These are phyloP conservation scores for Acrossocheilus wenchowensis DNA, from an alignment of 2,797 vertebrate genomes.

Conservation along the genomic window DNA sequence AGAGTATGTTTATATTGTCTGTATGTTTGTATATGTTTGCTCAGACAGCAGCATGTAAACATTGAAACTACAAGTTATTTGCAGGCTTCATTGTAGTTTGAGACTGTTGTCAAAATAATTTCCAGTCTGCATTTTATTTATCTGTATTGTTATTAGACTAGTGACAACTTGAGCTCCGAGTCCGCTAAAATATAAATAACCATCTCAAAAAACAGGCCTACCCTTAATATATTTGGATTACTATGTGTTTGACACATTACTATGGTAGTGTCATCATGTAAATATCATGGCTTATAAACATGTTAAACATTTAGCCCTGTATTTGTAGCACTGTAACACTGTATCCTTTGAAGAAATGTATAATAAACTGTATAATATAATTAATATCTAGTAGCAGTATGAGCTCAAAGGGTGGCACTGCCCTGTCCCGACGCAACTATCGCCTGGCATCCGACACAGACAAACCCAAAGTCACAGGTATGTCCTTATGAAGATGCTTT, in stretches of 20 bases:
- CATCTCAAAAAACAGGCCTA: not conserved
- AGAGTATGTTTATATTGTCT: not conserved
- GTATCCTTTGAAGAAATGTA: not conserved
- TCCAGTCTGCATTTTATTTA: not conserved
- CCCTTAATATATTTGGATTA: not conserved
- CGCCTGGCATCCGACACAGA: conserved; percentile 87
- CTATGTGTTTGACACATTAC: not conserved
- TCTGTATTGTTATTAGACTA: not conserved
- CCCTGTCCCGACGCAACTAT: conserved; percentile 88
- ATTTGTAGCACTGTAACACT: not conserved
- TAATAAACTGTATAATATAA: too few relatives aligned
- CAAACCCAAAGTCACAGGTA: conserved; percentile 88
- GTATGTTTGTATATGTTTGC: not conserved
- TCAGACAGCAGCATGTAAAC: conserved; percentile 8
- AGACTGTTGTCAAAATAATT: not conserved
- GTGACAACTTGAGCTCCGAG: not conserved
- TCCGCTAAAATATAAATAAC: not conserved
- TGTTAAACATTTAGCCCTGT: not conserved
- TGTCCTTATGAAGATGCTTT: conserved; percentile 1
- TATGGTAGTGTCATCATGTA: not conserved
- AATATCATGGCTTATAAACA: not conserved
- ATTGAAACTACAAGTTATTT: not conserved
- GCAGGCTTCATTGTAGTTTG: not conserved
- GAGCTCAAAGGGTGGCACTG: conserved; percentile 87
- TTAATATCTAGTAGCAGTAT: conserved; percentile 76